These are phyloP conservation scores for Nowickia ferox DNA, from an alignment of 2,888 invertebrate genomes.

Conservation along the genomic window DNA sequence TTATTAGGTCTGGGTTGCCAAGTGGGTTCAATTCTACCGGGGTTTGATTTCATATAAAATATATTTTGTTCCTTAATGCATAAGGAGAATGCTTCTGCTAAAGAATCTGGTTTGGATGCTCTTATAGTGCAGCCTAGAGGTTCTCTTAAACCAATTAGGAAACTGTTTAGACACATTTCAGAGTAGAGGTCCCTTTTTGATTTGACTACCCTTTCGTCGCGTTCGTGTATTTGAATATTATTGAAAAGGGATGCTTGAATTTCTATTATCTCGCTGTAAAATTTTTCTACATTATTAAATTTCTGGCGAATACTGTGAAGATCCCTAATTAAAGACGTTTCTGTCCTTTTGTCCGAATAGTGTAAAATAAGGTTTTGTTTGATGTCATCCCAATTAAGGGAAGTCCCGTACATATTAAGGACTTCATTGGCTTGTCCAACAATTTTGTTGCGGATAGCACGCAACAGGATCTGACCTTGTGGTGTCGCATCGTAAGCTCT, in stretches of 20 bases:
- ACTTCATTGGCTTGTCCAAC: not conserved
- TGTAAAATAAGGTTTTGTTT: not conserved
- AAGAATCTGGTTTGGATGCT: not conserved
- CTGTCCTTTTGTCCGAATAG: not conserved
- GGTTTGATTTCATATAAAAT: not conserved
- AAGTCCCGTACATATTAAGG: constrained; percentile 18
- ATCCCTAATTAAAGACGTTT: constrained; percentile 52
- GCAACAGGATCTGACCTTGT: not conserved
- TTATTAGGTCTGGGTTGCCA: not conserved
- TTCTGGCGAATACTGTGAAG: not conserved
- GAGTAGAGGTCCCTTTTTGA: constrained; percentile 70
- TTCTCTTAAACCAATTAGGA: constrained; percentile 2
- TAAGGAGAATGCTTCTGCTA: not conserved
- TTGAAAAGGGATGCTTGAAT: constrained; percentile 71
- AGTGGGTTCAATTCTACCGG: not conserved
- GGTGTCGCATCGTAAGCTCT: constrained; percentile 12
- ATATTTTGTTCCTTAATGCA: not conserved
- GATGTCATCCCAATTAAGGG: constrained; percentile 6
- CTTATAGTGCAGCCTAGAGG: not conserved
- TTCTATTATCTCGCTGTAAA: constrained; percentile 69
- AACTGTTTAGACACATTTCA: not conserved
- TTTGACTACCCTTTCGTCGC: constrained; percentile 59
- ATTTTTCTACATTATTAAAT: not conserved
- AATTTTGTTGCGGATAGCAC: constrained; percentile 30
- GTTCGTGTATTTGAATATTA: constrained; percentile 71